Conservation (phyloP, 2,797 vertebrate species). For the Tragopan temminckii region DNA sequence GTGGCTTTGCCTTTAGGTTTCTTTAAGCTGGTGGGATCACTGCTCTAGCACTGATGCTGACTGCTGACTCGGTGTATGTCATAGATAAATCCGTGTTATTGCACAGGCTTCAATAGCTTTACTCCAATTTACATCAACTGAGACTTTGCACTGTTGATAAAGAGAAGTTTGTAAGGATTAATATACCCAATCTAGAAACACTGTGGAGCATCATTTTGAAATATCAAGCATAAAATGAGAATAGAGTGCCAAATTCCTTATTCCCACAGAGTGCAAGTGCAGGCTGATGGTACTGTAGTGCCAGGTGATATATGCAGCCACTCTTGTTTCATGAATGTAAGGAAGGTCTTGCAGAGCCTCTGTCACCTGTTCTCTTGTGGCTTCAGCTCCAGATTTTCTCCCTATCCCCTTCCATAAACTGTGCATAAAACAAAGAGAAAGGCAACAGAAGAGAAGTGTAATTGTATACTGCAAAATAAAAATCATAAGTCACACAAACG, state of each 20-base stretch:
- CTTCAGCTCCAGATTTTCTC: conserved; percentile 29
- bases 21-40: neutral
- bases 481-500: conserved; percentile 74
- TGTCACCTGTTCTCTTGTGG: neutral
- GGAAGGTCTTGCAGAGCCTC: neutral
- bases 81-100: neutral
- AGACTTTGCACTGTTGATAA: neutral
- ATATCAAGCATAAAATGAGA: neutral
- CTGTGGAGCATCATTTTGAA: neutral
- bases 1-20: neutral
- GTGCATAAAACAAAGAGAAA: conserved; percentile 53
- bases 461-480: conserved; percentile 73
- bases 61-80: neutral
- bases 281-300: neutral
- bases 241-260: neutral
- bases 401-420: neutral
- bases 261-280: neutral
- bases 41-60: neutral
- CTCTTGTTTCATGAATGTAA: neutral
- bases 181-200: neutral
- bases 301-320: neutral
- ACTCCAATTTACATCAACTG: neutral
- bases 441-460: conserved; percentile 39
- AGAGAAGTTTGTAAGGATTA: neutral
- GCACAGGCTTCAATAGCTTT: neutral